Percentiles rank a stretch among this genome's conserved stretches.
These are phyloP conservation scores for Corydoras maculifer DNA, from an alignment of 2,113 vertebrate genomes.

Conservation along the genomic window DNA sequence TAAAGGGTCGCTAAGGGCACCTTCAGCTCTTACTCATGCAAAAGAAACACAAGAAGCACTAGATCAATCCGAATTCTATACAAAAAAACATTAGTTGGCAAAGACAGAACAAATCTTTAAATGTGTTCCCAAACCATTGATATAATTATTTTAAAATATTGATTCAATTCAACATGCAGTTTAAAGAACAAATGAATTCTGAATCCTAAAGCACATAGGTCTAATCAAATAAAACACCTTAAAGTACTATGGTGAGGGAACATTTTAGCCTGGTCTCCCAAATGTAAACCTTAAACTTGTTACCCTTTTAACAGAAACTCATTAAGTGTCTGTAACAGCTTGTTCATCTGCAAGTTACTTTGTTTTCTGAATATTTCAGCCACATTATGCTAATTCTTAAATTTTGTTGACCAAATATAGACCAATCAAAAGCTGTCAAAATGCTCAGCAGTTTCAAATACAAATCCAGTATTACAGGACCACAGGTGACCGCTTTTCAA, in stretches of 20 bases:
- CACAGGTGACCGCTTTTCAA: background rate
- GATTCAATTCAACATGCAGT: constrained; percentile 54
- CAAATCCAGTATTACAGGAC: background rate
- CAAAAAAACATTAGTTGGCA: constrained; percentile 35
- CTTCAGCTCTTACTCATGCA: constrained; percentile 21
- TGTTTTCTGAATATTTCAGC: constrained; percentile 4
- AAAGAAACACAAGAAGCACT: background rate
- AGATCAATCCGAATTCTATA: background rate
- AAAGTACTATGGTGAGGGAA: constrained; percentile 38
- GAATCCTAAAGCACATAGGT: constrained; percentile 50
- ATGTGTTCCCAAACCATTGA: constrained; percentile 38
- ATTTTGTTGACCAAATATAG: constrained; percentile 32
- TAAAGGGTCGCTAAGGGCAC: constrained; percentile 32
- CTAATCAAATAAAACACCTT: constrained; percentile 53
- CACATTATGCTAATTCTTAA: constrained; percentile 40
- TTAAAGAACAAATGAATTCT: constrained; percentile 48
- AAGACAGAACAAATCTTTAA: constrained; percentile 28
- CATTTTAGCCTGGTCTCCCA: constrained; percentile 53
- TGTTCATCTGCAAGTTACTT: constrained; percentile 17
- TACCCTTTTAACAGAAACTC: constrained; percentile 34
- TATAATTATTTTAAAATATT: constrained; percentile 42
- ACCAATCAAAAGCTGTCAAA: background rate
- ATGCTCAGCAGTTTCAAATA: background rate
- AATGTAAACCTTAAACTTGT: constrained; percentile 30
- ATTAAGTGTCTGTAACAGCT: constrained; percentile 41